Percentiles rank a stretch among this genome's conserved stretches.
Evolutionary conservation across 2,113 vertebrate species (phyloP).

Genomic region (Chinchilla lanigera): DNA sequence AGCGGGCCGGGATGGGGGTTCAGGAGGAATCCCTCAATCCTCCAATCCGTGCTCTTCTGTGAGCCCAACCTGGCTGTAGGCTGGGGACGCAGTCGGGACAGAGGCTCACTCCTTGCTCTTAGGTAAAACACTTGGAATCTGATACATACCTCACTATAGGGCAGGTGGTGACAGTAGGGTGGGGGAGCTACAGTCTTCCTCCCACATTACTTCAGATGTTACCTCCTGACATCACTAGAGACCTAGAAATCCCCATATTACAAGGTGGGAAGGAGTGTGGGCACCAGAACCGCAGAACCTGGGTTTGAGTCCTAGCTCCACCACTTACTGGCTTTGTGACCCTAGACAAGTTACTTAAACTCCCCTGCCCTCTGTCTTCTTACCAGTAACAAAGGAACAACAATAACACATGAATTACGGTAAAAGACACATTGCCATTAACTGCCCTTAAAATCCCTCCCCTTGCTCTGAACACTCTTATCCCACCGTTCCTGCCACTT

Average conservation of each 20-base stretch:
- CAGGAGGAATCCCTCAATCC: not conserved
- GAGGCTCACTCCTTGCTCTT: not conserved
- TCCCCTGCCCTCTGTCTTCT: not conserved
- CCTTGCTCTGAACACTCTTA: not conserved
- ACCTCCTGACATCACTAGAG: not conserved
- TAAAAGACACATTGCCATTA: not conserved
- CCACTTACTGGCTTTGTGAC: conserved; percentile 8
- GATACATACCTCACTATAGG: not conserved
- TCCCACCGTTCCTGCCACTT: not conserved
- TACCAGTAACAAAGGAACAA: not conserved
- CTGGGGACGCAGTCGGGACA: not conserved
- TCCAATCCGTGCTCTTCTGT: not conserved
- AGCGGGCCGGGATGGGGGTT: not conserved
- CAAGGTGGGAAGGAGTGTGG: not conserved
- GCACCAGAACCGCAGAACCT: not conserved
- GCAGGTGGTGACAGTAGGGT: not conserved
- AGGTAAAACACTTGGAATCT: not conserved
- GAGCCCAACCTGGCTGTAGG: not conserved
- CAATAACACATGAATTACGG: not conserved
- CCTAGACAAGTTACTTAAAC: not conserved
- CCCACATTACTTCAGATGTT: not conserved
- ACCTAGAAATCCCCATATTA: not conserved
- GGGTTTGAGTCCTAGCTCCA: not conserved
- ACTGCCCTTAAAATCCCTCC: not conserved
- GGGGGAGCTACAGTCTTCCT: not conserved